These are phyloP conservation scores for Prolemur simus DNA, from an alignment of 2,113 vertebrate genomes.

Conservation along the genomic window DNA sequence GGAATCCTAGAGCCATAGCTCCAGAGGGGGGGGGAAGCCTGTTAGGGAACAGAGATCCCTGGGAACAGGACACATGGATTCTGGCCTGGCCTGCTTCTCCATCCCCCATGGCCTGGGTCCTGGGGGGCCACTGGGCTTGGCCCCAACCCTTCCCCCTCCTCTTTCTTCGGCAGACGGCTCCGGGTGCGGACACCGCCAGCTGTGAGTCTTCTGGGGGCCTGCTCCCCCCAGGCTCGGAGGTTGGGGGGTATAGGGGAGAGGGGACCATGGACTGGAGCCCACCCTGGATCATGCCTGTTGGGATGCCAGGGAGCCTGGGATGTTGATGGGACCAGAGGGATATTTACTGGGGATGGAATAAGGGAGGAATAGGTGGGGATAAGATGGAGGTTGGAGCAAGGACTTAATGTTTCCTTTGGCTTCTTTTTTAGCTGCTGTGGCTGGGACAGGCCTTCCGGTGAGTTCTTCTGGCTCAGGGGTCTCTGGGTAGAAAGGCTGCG, in stretches of 20 bases:
- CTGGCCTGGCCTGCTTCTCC: constrained; percentile 72
- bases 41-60: constrained; percentile 62
- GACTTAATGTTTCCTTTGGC: constrained; percentile 54
- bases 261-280: constrained; percentile 73
- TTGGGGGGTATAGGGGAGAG: constrained; percentile 74
- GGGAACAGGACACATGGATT: constrained; percentile 60
- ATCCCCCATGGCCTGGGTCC: constrained; percentile 71
- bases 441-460: constrained; percentile 73
- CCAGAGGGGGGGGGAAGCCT: neutral
- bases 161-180: constrained; percentile 84
- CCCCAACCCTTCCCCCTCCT: constrained; percentile 81
- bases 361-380: constrained; percentile 66
- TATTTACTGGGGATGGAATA: constrained; percentile 58
- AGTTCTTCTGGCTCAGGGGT: constrained; percentile 48
- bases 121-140: constrained; percentile 77
- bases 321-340: constrained; percentile 67
- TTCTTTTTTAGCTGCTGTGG: constrained; percentile 76
- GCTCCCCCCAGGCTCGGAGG: constrained; percentile 78
- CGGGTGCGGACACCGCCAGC: constrained; percentile 81
- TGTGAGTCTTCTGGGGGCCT: constrained; percentile 83
- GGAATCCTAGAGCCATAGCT: neutral
- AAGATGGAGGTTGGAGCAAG: neutral
- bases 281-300: constrained; percentile 70
- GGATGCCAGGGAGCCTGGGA: constrained; percentile 72
- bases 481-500: constrained; percentile 41